Evolutionary conservation across 2,797 vertebrate genomes (phyloP).

Genomic region (Urosaurus nigricauda): DNA sequence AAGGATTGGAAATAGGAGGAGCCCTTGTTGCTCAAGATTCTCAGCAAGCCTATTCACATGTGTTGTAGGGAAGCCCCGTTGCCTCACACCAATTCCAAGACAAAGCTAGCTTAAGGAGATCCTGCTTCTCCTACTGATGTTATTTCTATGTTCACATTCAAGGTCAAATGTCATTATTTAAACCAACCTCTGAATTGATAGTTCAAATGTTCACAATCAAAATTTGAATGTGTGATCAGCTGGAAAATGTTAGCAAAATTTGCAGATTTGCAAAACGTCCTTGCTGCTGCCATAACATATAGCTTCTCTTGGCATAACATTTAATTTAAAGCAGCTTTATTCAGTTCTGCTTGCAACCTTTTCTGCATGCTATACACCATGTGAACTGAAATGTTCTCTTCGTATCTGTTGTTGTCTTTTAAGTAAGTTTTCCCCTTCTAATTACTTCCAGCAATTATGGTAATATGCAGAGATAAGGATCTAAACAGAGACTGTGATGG

Average conservation of each 20-base stretch:
- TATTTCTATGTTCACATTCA: neutral
- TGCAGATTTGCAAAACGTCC: neutral
- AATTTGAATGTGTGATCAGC: neutral
- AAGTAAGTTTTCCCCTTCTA: constrained; percentile 39
- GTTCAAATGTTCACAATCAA: neutral
- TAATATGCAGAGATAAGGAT: constrained; percentile 38
- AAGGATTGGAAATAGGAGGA: neutral
- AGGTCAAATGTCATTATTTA: neutral
- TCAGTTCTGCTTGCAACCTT: neutral
- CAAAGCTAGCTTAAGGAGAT: neutral
- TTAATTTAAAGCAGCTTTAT: constrained; percentile 14
- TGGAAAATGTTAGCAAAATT: neutral
- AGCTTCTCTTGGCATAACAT: neutral
- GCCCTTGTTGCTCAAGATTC: neutral
- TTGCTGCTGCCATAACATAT: no score
- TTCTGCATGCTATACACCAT: neutral
- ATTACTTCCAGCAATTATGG: constrained; percentile 66
- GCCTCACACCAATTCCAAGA: neutral
- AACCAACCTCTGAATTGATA: neutral
- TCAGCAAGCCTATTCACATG: neutral
- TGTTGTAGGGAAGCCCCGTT: neutral
- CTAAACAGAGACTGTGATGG: constrained; percentile 50
- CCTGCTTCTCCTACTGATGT: no score
- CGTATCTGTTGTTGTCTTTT: constrained; percentile 28
- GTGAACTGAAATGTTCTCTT: constrained; percentile 15